Percentiles rank a stretch among this genome's conserved stretches.
phyloP scores from a whole-genome alignment of 1,140 invertebrate genomes.

The Drosophila ogumai region DNA sequence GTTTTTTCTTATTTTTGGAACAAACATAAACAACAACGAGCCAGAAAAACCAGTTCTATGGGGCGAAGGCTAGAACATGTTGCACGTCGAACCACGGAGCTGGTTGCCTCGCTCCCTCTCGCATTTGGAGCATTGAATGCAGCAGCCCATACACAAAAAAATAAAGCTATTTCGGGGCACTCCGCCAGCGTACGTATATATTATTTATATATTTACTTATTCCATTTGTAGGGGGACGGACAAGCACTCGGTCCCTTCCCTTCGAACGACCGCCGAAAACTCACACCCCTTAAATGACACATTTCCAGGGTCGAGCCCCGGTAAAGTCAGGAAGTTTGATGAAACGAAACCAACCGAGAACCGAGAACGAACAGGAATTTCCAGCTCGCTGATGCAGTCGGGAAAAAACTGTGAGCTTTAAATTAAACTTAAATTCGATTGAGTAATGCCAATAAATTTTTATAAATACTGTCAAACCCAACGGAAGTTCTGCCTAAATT shows the following conservation, averaged over 20 bases:
- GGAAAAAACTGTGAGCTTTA: conserved; percentile 5
- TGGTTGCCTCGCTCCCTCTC: conserved; percentile 33
- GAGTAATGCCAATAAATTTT: too few relatives aligned
- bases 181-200: conserved; percentile 2
- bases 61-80: conserved; percentile 66
- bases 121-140: conserved; percentile 61
- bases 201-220: conserved; percentile 41
- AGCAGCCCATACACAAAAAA: conserved; percentile 37
- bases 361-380: conserved; percentile 30
- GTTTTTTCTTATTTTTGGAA: conserved; percentile 72
- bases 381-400: conserved; percentile 33
- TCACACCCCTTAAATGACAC: conserved; percentile 61
- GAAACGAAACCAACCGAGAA: conserved; percentile 19
- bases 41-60: conserved; percentile 55
- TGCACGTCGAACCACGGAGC: conserved; percentile 50
- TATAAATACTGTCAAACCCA: background rate
- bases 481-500: too few relatives aligned
- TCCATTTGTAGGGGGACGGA: conserved; percentile 36
- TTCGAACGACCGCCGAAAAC: conserved; percentile 12
- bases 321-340: conserved; percentile 65
- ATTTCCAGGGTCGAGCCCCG: conserved; percentile 67
- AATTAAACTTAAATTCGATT: background rate
- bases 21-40: conserved; percentile 71
- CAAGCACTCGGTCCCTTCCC: background rate
- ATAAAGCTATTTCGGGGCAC: conserved; percentile 34